These are phyloP conservation scores for Ornithorhynchus anatinus DNA, from an alignment of 2,113 vertebrate genomes.

Conservation along the genomic window DNA sequence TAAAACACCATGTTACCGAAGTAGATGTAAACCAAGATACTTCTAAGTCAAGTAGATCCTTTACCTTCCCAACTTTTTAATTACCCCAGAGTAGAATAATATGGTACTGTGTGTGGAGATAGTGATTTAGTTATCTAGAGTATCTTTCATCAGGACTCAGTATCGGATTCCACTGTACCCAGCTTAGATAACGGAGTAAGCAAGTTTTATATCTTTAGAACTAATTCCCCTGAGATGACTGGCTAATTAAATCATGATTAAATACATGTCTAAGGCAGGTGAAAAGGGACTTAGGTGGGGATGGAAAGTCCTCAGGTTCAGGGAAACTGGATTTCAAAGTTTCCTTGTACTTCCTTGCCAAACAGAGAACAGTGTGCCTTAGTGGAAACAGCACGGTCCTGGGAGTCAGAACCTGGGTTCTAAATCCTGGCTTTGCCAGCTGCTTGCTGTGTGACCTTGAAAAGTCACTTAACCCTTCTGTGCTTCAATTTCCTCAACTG, in stretches of 20 bases:
- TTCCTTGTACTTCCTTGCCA: neutral
- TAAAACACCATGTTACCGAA: slow-evolving; percentile 4
- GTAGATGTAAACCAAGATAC: neutral
- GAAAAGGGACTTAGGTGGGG: neutral
- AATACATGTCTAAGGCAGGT: slow-evolving; percentile 2
- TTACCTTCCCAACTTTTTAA: slow-evolving; percentile 51
- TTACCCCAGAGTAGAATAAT: slow-evolving; percentile 28
- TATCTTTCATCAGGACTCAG: slow-evolving; percentile 27
- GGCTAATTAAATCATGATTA: slow-evolving; percentile 48
- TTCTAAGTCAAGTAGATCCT: slow-evolving; percentile 32
- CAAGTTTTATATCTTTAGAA: slow-evolving; percentile 35
- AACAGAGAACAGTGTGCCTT: too few relatives aligned
- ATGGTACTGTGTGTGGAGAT: neutral
- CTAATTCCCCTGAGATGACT: slow-evolving; percentile 18
- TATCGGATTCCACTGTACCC: slow-evolving; percentile 23
- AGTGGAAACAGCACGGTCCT: too few relatives aligned
- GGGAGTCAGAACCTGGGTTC: too few relatives aligned
- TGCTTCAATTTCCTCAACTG: too few relatives aligned
- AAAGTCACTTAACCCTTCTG: too few relatives aligned
- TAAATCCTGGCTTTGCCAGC: too few relatives aligned
- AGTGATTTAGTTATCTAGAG: slow-evolving; percentile 14
- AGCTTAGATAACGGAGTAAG: slow-evolving; percentile 15
- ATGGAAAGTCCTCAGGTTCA: neutral
- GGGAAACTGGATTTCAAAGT: neutral
- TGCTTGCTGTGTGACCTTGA: too few relatives aligned